Base-by-base conservation (phyloP, 2,113 vertebrate genomes). In the Pseudorasbora parva region DNA sequence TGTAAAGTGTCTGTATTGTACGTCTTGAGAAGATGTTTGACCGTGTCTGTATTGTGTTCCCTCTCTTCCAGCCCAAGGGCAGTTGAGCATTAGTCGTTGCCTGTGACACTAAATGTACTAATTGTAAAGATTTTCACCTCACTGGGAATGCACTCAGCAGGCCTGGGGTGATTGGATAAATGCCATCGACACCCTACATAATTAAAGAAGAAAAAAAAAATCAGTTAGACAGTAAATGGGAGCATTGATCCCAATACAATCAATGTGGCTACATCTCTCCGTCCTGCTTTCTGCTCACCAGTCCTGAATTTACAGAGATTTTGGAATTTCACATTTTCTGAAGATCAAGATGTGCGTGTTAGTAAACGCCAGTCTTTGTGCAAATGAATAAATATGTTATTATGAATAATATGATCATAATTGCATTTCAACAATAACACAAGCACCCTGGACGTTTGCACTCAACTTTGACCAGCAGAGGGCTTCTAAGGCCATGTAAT, bases 171-270 rank as follows among this genome's bases (percentile, higher is more conserved):
- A 90, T 91, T 86, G 87, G 89, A 87, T 88, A 88, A 89, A 88
- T 82, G 89, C 92, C 95, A 96, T 94, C 90, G 95, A 95, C 93
- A 91, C 94, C 93, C 78, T 64, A 64, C 79, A 90, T 94, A 93
- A 95, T 95, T 94, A 93, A 93, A 90, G 93, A 91, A 54, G 33
- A 93, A 94, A 93, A 91, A 30, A 94, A 94, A 93, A 96, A 93
- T 95, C 94, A 86, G 92, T 91, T 91, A 95, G 94, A 94, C 94
- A 96, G 95, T 95, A 94, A 95, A 96, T 96, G 95, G 95, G 91
- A 90, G 90, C 93, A 97, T 96, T 91, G 95, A 97, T 95, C 93
- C 89, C 84, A 81, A 91, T 0, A 86, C 89, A 94, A 95, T 96
- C 95, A 90, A 96, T 96, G 93, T 7, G 90, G 87, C 91, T 92